phyloP scores from a whole-genome alignment of 1,140 invertebrate genomes.

The Glomeris maerens region DNA sequence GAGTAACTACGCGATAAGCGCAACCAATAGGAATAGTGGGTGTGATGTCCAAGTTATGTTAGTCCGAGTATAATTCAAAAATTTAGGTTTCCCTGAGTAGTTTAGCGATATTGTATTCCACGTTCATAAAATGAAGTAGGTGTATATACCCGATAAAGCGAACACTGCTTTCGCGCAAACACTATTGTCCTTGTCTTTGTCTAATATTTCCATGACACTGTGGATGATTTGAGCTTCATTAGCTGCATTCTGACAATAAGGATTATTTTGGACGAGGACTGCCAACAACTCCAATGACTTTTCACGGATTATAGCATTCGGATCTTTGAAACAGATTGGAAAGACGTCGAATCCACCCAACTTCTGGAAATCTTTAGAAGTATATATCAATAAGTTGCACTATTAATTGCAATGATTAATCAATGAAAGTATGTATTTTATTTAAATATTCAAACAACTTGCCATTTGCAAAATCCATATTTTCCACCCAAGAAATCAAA shows the following conservation, averaged over 20 bases:
- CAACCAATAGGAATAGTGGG: too few relatives aligned
- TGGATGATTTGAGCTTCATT: conserved; percentile 48
- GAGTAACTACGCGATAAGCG: too few relatives aligned
- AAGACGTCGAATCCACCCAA: conserved; percentile 59
- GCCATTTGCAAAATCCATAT: conserved; percentile 57
- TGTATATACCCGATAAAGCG: conserved; percentile 61
- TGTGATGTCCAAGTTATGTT: too few relatives aligned
- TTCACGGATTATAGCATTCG: conserved; percentile 43
- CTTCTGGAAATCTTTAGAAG: conserved; percentile 55
- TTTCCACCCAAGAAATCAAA: conserved; percentile 47
- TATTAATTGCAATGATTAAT: conserved; percentile 1
- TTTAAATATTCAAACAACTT: conserved; percentile 17
- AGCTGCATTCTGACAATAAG: conserved; percentile 50
- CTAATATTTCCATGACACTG: conserved; percentile 45
- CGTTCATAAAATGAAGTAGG: too few relatives aligned
- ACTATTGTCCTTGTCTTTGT: conserved; percentile 39
- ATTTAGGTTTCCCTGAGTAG: too few relatives aligned
- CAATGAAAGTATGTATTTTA: neutral
- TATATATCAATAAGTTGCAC: conserved; percentile 6
- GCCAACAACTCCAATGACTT: conserved; percentile 51
- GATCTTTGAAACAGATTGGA: conserved; percentile 44
- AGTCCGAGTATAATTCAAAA: too few relatives aligned
- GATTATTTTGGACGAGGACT: conserved; percentile 61
- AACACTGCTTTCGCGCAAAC: conserved; percentile 52
- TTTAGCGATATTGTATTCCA: too few relatives aligned